Conservation (phyloP, 2,888 invertebrate genomes). For the Pilophorus perplexus region DNA sequence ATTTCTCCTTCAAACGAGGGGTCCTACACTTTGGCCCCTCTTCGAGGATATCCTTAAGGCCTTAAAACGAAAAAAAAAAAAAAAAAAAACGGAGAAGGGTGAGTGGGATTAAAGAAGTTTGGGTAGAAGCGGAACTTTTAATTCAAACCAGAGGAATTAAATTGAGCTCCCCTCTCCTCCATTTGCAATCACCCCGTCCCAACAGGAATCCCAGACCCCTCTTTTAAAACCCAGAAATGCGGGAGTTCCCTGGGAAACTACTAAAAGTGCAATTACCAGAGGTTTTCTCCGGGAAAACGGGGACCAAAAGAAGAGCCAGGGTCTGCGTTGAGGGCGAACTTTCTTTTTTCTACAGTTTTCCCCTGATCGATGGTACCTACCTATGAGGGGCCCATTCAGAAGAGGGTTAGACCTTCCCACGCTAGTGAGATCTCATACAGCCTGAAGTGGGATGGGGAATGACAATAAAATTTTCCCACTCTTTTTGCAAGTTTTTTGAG, state of each 20-base stretch:
- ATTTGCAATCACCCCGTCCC: neutral
- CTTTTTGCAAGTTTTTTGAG: too few species aligned
- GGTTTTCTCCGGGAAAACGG: slow-evolving; percentile 6
- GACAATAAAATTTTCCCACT: too few species aligned
- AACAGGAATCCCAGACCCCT: neutral
- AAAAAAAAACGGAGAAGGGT: neutral
- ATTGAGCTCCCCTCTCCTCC: neutral
- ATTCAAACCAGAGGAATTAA: slow-evolving; percentile 15
- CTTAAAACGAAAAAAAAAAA: neutral
- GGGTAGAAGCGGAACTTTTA: slow-evolving; percentile 7
- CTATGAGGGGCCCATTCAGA: too few species aligned
- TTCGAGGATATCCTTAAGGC: neutral
- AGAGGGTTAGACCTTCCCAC: too few species aligned
- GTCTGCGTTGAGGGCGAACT: too few species aligned
- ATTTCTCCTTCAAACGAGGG: neutral
- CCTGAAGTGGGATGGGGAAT: too few species aligned
- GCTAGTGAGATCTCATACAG: too few species aligned
- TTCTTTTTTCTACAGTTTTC: too few species aligned
- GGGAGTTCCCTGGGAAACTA: slow-evolving; percentile 14
- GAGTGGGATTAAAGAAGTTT: slow-evolving; percentile 20
- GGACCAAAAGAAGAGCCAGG: too few species aligned
- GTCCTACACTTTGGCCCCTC: too few species aligned
- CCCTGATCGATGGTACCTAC: too few species aligned
- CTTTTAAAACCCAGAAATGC: neutral
- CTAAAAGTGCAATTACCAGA: slow-evolving; percentile 20